Evolutionary conservation across 2,113 vertebrate species (phyloP).

Genomic region (Dipodomys merriami): DNA sequence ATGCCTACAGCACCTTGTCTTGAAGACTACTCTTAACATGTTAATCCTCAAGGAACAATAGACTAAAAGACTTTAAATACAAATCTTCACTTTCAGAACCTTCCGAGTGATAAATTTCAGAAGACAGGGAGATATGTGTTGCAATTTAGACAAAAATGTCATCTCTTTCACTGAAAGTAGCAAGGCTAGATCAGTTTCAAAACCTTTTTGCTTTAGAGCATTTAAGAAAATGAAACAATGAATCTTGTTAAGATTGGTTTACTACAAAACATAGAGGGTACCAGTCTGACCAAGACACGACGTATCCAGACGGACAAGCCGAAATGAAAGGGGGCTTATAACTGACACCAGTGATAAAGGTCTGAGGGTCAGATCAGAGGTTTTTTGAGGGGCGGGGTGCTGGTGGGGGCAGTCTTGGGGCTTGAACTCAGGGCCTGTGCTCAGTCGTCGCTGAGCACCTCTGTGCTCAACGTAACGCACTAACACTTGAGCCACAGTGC

Average conservation of each 20-base stretch:
- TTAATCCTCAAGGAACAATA: slow-evolving; percentile 59
- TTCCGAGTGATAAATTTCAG: slow-evolving; percentile 33
- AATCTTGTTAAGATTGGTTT: neutral
- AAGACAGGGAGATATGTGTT: neutral
- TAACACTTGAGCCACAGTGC: too few species aligned
- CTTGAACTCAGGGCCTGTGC: too few species aligned
- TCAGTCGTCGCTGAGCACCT: too few species aligned
- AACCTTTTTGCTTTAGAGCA: neutral
- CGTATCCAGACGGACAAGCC: too few species aligned
- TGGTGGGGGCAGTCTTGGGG: too few species aligned
- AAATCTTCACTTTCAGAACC: slow-evolving; percentile 56
- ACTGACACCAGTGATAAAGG: too few species aligned
- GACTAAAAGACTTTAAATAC: slow-evolving; percentile 40
- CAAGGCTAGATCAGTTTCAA: slow-evolving; percentile 42
- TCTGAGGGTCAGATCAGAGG: too few species aligned
- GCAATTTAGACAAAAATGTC: slow-evolving; percentile 48
- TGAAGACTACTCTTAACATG: slow-evolving; percentile 21
- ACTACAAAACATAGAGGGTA: too few species aligned
- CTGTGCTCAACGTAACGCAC: too few species aligned
- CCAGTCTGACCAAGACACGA: too few species aligned
- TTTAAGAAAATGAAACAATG: slow-evolving; percentile 9
- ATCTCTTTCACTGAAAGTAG: neutral
- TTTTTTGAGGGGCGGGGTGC: too few species aligned
- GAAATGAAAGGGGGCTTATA: too few species aligned
- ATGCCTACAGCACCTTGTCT: neutral